phyloP scores from a whole-genome alignment of 2,797 vertebrate genomes.

The Gallirallus australis region DNA sequence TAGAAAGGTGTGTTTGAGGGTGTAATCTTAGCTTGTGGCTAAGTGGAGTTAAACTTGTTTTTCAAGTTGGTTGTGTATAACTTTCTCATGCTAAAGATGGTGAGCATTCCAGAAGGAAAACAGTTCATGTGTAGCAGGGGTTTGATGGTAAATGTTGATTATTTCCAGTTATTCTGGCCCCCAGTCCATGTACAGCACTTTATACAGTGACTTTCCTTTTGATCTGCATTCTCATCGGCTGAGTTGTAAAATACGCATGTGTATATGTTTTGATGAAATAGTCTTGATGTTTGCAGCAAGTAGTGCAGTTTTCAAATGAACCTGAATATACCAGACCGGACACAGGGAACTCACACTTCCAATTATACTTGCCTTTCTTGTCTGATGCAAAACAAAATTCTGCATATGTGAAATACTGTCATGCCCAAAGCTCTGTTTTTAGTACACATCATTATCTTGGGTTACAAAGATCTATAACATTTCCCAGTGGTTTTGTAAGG shows the following conservation, averaged over 20 bases:
- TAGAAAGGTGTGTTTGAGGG: conserved; percentile 80
- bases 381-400: background rate
- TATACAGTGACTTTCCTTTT: background rate
- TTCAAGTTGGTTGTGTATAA: conserved; percentile 82
- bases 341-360: background rate
- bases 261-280: background rate
- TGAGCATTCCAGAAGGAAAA: conserved; percentile 76
- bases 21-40: conserved; percentile 79
- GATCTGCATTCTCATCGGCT: background rate
- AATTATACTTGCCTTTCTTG: background rate
- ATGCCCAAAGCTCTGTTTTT: background rate
- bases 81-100: conserved; percentile 79
- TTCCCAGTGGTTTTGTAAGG: background rate
- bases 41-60: conserved; percentile 80
- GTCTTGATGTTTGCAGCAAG: background rate
- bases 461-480: background rate
- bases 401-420: background rate
- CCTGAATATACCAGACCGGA: background rate
- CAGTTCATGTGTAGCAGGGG: conserved; percentile 32
- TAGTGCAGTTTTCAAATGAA: background rate
- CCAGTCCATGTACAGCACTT: background rate
- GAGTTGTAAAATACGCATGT: background rate
- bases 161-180: conserved; percentile 46
- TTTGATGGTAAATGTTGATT: conserved; percentile 69
- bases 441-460: background rate